phyloP scores from a whole-genome alignment of 2,888 invertebrate genomes.

The Micoletzkya japonica region DNA sequence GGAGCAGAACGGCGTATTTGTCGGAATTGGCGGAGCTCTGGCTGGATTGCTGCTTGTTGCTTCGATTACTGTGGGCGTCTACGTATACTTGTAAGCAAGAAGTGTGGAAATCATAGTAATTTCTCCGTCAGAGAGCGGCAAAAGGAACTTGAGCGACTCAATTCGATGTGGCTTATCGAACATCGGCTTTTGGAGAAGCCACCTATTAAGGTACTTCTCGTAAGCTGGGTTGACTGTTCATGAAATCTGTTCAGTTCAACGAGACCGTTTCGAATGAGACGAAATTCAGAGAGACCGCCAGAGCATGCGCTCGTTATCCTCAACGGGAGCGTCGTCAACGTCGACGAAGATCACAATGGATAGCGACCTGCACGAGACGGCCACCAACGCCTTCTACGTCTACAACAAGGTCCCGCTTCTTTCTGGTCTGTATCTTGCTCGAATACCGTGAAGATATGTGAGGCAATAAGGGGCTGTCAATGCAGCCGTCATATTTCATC shows the following conservation, averaged over 20 bases:
- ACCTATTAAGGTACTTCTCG: neutral
- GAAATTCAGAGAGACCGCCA: conserved; percentile 13
- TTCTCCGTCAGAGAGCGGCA: too few species aligned
- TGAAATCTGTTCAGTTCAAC: neutral
- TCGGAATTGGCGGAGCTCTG: conserved; percentile 11
- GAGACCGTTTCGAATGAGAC: neutral
- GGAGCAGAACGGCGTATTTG: conserved; percentile 24
- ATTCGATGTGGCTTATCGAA: conserved; percentile 20
- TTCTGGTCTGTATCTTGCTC: neutral
- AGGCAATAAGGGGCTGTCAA: too few species aligned
- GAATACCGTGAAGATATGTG: too few species aligned
- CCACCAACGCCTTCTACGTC: conserved; percentile 11
- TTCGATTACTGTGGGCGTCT: neutral
- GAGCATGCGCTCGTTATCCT: conserved; percentile 15
- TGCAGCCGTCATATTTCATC: neutral
- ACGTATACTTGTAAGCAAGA: conserved; percentile 7
- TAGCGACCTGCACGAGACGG: conserved; percentile 9
- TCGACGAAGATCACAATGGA: conserved; percentile 1
- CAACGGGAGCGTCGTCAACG: conserved; percentile 7
- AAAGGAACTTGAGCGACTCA: conserved; percentile 23
- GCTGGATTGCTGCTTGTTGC: neutral
- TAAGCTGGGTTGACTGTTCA: too few species aligned
- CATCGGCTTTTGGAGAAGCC: conserved; percentile 16
- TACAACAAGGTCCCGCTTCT: conserved; percentile 4
- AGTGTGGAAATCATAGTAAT: too few species aligned